phyloP scores from a whole-genome alignment of 2,888 invertebrate species.

The Dicyrtoma fusca region DNA sequence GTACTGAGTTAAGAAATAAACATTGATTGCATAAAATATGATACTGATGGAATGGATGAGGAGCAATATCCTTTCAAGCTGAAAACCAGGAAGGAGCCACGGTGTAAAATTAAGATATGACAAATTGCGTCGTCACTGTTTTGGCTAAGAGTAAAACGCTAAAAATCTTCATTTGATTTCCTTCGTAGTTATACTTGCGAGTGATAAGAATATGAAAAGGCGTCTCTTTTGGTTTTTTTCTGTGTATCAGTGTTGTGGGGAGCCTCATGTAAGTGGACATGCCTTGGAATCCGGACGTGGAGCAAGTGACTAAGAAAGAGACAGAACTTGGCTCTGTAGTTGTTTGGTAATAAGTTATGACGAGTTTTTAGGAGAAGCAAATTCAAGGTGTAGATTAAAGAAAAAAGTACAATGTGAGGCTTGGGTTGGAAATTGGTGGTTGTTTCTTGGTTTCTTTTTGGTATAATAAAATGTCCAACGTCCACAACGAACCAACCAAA shows the following conservation, averaged over 20 bases:
- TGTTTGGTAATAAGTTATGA: slow-evolving; percentile 55
- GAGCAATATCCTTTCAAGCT: slow-evolving; percentile 3
- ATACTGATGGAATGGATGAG: background rate
- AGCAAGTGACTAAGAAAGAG: slow-evolving; percentile 41
- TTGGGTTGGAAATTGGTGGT: slow-evolving; percentile 31
- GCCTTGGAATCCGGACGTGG: slow-evolving; percentile 53
- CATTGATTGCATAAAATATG: background rate
- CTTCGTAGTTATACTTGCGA: slow-evolving; percentile 29
- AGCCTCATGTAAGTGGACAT: slow-evolving; percentile 51
- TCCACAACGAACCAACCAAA: slow-evolving; percentile 14
- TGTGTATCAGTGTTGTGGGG: slow-evolving; percentile 57
- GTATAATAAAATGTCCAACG: slow-evolving; percentile 17
- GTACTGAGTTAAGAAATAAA: background rate
- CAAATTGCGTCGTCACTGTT: background rate
- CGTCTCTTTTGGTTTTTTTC: slow-evolving; percentile 56
- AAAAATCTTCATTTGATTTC: slow-evolving; percentile 5
- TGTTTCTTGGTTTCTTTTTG: slow-evolving; percentile 2
- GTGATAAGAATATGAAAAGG: slow-evolving; percentile 50
- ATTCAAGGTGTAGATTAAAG: background rate
- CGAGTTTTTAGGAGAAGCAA: slow-evolving; percentile 36
- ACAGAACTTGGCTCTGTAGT: slow-evolving; percentile 54
- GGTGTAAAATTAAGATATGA: background rate
- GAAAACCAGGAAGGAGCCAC: slow-evolving; percentile 11
- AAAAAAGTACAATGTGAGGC: slow-evolving; percentile 24
- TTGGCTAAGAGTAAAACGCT: slow-evolving; percentile 26